phyloP scores from a whole-genome alignment of 2,797 vertebrate species.

The Spinus olivaceus region DNA sequence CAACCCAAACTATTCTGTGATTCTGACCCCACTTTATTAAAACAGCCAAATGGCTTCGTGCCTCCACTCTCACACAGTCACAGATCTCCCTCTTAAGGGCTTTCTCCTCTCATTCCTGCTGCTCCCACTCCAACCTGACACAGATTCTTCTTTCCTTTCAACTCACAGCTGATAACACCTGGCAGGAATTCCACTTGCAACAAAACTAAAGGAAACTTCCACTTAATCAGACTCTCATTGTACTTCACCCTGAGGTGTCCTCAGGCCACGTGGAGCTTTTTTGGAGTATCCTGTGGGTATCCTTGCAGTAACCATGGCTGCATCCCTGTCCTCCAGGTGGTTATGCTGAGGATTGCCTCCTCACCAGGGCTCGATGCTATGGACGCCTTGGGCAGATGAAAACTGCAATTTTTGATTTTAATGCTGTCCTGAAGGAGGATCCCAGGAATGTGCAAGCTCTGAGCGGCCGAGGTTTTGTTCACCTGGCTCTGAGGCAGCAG shows the following conservation, averaged over 20 bases:
- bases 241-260: not conserved
- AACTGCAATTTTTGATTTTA: slow-evolving; percentile 93
- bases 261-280: not conserved
- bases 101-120: not conserved
- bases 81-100: not conserved
- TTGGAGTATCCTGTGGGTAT: not conserved
- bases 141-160: not conserved
- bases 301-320: not conserved
- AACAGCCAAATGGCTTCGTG: not conserved
- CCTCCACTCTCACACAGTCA: not conserved
- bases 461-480: slow-evolving; percentile 87
- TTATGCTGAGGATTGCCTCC: slow-evolving; percentile 80
- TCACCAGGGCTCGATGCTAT: slow-evolving; percentile 88
- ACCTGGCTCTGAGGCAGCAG: slow-evolving; percentile 85
- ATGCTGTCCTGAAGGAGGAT: slow-evolving; percentile 81
- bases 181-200: not conserved
- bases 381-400: slow-evolving; percentile 87
- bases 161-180: not conserved
- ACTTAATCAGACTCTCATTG: not conserved
- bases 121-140: not conserved
- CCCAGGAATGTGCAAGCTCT: slow-evolving; percentile 82
- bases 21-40: not conserved
- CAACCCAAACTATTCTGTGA: not conserved
- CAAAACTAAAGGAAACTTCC: not conserved
- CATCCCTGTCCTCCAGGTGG: slow-evolving; percentile 74